Evolutionary conservation across 2,113 vertebrate species (phyloP).

Genomic region (Agelaius tricolor): DNA sequence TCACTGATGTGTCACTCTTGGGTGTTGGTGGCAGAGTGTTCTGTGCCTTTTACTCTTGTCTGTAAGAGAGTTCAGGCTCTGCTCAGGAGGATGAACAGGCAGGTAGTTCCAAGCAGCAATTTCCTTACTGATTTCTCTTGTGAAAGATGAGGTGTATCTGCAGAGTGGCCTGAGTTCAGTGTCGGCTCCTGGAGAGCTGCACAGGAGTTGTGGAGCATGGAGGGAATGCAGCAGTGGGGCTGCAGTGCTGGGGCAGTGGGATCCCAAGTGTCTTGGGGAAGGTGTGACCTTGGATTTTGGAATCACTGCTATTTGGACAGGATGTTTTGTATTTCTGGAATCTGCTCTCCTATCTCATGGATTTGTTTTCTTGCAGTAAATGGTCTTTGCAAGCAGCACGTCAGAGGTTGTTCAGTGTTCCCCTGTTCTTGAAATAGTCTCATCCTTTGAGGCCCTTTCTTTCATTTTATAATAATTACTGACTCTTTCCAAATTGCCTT

Average conservation of each 20-base stretch:
- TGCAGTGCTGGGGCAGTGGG: not conserved
- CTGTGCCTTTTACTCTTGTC: not conserved
- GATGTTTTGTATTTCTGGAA: not conserved
- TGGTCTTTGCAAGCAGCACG: not conserved
- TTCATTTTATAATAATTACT: not conserved
- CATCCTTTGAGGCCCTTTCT: not conserved
- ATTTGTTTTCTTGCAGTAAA: not conserved
- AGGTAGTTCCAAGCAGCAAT: not conserved
- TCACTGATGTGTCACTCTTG: not conserved
- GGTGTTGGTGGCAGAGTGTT: not conserved
- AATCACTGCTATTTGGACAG: not conserved
- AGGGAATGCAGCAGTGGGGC: not conserved
- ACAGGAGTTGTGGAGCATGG: not conserved
- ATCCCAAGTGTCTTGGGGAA: not conserved
- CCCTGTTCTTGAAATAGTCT: not conserved
- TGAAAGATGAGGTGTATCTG: not conserved
- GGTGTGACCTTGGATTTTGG: not conserved
- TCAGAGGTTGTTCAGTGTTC: not conserved
- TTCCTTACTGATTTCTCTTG: not conserved
- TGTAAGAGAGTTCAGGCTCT: not conserved
- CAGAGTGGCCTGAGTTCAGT: not conserved
- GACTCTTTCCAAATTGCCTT: not conserved
- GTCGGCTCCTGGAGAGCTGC: not conserved
- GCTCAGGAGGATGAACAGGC: not conserved
- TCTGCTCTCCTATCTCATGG: not conserved